These are phyloP conservation scores for Sarcophilus harrisii DNA, from an alignment of 2,797 vertebrate genomes.

Conservation along the genomic window DNA sequence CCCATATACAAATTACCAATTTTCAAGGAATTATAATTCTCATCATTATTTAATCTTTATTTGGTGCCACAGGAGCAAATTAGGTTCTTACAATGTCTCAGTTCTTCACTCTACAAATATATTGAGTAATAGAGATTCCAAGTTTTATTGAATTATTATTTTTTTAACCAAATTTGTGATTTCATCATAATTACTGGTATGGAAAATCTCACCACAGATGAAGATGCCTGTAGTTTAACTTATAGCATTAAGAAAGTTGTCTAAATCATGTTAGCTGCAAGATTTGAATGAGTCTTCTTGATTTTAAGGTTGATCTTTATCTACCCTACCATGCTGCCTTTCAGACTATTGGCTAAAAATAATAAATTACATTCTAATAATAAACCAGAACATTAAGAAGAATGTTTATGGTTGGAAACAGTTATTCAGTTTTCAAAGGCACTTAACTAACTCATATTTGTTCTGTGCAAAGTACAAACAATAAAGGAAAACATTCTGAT, in stretches of 20 bases:
- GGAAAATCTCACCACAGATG: background rate
- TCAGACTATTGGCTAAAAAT: background rate
- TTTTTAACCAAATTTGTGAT: background rate
- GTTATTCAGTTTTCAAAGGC: background rate
- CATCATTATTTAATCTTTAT: background rate
- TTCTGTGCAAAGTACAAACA: background rate
- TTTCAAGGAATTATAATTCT: conserved; percentile 11
- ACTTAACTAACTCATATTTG: background rate
- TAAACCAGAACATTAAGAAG: background rate
- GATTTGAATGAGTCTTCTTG: background rate
- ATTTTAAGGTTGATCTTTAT: background rate
- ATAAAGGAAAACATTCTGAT: background rate
- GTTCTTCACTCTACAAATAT: background rate
- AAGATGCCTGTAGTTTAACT: background rate
- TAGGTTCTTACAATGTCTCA: conserved; percentile 14
- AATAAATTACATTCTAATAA: background rate
- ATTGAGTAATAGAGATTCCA: background rate
- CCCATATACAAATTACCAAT: background rate
- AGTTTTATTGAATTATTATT: background rate
- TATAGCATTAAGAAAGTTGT: background rate
- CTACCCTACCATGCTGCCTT: background rate
- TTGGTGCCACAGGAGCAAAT: background rate
- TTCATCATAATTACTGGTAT: background rate
- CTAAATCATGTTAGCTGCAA: background rate
- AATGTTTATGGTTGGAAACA: background rate